Conservation (phyloP, 1,140 invertebrate genomes). For the Rhopalosiphum maidis region DNA sequence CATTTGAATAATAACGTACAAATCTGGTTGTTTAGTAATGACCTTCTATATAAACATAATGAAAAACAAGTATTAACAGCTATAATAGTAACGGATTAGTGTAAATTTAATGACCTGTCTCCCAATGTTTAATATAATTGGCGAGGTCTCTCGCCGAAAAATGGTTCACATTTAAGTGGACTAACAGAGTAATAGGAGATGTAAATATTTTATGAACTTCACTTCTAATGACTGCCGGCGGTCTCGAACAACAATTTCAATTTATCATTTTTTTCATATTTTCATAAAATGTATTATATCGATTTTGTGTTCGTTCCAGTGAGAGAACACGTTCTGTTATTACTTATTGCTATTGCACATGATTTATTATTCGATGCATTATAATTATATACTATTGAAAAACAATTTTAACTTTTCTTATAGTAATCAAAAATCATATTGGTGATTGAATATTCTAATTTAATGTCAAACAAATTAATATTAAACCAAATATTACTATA, state of each 20-base stretch:
- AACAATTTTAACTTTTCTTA: neutral
- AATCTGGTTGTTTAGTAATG: neutral
- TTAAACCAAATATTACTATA: neutral
- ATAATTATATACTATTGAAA: neutral
- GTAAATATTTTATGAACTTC: neutral
- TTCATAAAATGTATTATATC: neutral
- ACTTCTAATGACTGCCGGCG: neutral
- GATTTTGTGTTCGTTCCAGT: neutral
- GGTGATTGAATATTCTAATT: neutral
- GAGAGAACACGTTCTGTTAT: neutral
- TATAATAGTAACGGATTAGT: neutral
- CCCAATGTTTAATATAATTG: neutral
- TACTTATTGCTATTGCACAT: neutral
- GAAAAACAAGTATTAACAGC: slow-evolving; percentile 10
- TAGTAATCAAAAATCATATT: neutral
- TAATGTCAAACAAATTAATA: neutral
- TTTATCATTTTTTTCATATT: neutral
- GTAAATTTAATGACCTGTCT: neutral
- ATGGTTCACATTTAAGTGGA: neutral
- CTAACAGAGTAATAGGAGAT: neutral
- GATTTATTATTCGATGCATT: neutral
- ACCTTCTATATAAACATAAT: neutral
- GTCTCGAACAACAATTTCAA: neutral
- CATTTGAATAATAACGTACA: neutral
- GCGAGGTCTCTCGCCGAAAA: neutral